These are phyloP conservation scores for Dreissena rostriformis DNA, from an alignment of 1,140 invertebrate genomes.

Conservation along the genomic window DNA sequence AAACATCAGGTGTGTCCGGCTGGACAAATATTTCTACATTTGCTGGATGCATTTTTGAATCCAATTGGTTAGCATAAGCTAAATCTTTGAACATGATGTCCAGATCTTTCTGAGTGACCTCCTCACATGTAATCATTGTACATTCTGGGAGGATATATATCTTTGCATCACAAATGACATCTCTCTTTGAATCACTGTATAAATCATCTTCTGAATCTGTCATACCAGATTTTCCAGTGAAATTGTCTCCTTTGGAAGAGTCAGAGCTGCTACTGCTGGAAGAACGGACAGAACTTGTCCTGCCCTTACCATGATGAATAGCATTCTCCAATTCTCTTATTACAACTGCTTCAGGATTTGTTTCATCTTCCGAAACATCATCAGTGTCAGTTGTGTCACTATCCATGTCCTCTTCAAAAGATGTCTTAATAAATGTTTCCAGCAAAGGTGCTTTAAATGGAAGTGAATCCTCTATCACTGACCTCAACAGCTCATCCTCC, in stretches of 20 bases:
- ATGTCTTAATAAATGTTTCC: conserved; percentile 30
- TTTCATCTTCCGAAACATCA: neutral
- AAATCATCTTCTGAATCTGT: conserved; percentile 34
- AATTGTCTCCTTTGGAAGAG: neutral
- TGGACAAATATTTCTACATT: too few relatives aligned
- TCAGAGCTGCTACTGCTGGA: too few relatives aligned
- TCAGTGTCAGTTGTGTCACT: neutral
- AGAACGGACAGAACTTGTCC: too few relatives aligned
- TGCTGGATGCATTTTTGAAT: too few relatives aligned
- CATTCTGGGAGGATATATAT: conserved; percentile 46
- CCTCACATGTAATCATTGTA: conserved; percentile 27
- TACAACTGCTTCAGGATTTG: too few relatives aligned
- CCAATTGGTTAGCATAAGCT: neutral
- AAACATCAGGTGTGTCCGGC: too few relatives aligned
- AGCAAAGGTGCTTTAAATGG: conserved; percentile 49
- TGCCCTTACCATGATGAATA: too few relatives aligned
- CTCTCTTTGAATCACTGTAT: conserved; percentile 28
- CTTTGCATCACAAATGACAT: neutral
- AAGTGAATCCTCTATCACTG: conserved; percentile 40
- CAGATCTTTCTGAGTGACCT: neutral
- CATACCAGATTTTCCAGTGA: neutral
- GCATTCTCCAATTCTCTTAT: too few relatives aligned
- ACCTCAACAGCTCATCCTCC: conserved; percentile 25
- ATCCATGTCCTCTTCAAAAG: conserved; percentile 3
- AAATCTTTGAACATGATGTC: neutral